phyloP scores from a whole-genome alignment of 2,113 vertebrate species.

The Picathartes gymnocephalus region DNA sequence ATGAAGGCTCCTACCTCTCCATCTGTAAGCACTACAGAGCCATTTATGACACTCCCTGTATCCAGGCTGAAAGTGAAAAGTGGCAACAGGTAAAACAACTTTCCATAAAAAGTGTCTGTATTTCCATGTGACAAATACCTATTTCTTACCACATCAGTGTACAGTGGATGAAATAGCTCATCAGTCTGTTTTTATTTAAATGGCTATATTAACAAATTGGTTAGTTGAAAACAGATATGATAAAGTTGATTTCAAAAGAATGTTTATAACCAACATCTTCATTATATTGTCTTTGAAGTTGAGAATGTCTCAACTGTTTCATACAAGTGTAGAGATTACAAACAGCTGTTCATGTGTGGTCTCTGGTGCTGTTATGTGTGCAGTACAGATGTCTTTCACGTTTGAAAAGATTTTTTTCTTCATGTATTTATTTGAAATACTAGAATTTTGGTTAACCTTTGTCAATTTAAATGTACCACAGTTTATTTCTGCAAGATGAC shows the following conservation, averaged over 20 bases:
- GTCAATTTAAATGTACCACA: neutral
- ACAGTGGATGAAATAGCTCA: neutral
- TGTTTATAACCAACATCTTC: neutral
- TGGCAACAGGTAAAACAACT: constrained; percentile 88
- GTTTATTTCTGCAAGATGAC: neutral
- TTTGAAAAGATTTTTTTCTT: neutral
- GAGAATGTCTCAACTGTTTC: neutral
- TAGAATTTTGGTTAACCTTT: neutral
- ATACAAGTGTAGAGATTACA: neutral
- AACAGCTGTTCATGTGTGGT: neutral
- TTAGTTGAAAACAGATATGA: neutral
- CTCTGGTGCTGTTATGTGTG: neutral
- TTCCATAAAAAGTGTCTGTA: neutral
- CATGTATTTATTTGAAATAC: neutral
- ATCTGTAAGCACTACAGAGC: constrained; percentile 99
- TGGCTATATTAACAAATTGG: neutral
- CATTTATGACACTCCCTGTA: constrained; percentile 97
- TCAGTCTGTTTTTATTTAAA: neutral
- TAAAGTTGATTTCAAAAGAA: neutral
- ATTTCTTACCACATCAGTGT: neutral
- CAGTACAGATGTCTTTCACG: neutral
- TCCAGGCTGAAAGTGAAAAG: constrained; percentile 91
- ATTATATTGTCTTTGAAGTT: neutral
- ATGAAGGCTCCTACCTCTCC: constrained; percentile 95
- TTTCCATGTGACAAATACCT: neutral